phyloP scores from a whole-genome alignment of 30 jellyfish, hydroid and myxozoan species.

The Aurelia aurita region DNA sequence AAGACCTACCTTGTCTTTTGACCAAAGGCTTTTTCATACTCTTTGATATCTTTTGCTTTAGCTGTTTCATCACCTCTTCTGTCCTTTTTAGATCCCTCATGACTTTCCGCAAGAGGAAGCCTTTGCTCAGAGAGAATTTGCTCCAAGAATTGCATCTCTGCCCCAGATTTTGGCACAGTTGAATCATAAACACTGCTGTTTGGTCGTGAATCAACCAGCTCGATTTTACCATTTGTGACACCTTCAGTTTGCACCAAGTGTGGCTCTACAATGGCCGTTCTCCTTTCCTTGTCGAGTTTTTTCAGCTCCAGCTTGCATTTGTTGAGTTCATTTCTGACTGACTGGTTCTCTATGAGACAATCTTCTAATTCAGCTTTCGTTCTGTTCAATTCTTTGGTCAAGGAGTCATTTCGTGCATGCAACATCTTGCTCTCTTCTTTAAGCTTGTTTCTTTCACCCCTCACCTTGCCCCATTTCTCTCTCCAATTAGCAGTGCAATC shows the following conservation, averaged over 20 bases:
- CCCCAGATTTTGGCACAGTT: constrained; percentile 71
- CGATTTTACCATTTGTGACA: constrained; percentile 54
- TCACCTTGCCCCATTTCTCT: constrained; percentile 89
- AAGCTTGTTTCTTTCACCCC: constrained; percentile 75
- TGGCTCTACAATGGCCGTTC: constrained; percentile 86
- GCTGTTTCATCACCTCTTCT: constrained; percentile 27
- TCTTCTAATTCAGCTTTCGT: constrained; percentile 47
- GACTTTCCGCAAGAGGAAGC: constrained; percentile 31
- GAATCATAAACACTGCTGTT: constrained; percentile 58
- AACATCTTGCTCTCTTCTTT: constrained; percentile 63
- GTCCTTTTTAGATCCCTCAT: constrained; percentile 24
- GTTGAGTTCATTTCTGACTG: constrained; percentile 64
- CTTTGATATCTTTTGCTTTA: constrained; percentile 50
- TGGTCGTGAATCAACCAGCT: constrained; percentile 30
- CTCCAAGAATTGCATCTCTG: constrained; percentile 58
- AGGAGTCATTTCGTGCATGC: constrained; percentile 56
- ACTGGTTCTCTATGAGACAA: constrained; percentile 50
- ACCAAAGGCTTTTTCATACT: constrained; percentile 69
- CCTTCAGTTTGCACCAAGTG: constrained; percentile 54
- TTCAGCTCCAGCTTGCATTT: constrained; percentile 65
- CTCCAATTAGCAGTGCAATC: constrained; percentile 95
- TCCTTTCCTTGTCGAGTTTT: constrained; percentile 65
- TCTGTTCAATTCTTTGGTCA: constrained; percentile 65
- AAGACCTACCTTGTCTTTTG: constrained; percentile 54
- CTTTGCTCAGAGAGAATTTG: constrained; percentile 66